Evolutionary conservation across 2,888 invertebrate genomes (phyloP).

Genomic region (Harpalus rubripes): DNA sequence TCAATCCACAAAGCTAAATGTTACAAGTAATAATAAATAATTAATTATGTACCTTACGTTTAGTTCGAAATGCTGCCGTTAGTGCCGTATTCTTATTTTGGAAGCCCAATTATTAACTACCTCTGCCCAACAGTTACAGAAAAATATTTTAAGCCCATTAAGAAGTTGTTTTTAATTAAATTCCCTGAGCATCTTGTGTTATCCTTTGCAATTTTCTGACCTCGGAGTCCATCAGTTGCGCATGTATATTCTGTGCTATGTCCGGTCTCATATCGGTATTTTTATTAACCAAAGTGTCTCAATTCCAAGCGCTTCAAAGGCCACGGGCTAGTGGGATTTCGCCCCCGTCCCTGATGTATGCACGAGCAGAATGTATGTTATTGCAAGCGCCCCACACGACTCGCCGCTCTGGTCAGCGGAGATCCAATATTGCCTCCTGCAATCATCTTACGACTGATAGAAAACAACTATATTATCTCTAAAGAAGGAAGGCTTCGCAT

Average conservation of each 20-base stretch:
- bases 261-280: constrained; percentile 75
- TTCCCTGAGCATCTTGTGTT: too few relatives aligned
- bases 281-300: constrained; percentile 75
- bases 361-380: constrained; percentile 74
- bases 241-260: constrained; percentile 68
- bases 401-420: constrained; percentile 71
- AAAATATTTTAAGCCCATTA: too few relatives aligned
- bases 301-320: constrained; percentile 72
- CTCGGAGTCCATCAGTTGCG: too few relatives aligned
- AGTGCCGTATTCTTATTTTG: too few relatives aligned
- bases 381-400: constrained; percentile 70
- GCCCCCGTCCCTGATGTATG: constrained; percentile 73
- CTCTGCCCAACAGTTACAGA: too few relatives aligned
- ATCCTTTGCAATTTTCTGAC: too few relatives aligned
- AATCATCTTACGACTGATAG: constrained; percentile 75
- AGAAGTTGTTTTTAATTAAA: too few relatives aligned
- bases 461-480: constrained; percentile 76
- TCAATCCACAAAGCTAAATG: too few relatives aligned
- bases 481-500: constrained; percentile 60
- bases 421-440: constrained; percentile 75
- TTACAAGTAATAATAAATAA: too few relatives aligned
- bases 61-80: too few relatives aligned
- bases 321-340: constrained; percentile 71
- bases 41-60: too few relatives aligned
- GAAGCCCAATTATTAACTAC: too few relatives aligned